Evolutionary conservation across 2,888 invertebrate genomes (phyloP).

Genomic region (Campopleginae sp.): DNA sequence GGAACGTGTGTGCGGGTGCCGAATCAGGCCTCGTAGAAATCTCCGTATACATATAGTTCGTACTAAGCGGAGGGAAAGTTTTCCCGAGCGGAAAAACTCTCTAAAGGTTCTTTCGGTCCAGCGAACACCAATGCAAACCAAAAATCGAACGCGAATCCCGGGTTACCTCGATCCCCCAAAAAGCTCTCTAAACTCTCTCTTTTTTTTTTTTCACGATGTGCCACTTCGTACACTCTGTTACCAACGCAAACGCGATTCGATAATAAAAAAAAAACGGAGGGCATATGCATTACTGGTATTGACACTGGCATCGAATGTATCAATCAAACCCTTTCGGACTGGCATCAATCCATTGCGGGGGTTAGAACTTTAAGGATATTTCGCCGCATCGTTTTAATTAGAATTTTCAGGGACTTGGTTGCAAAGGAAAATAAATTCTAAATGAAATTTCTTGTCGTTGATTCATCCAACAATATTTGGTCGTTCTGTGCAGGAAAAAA

Average conservation of each 20-base stretch:
- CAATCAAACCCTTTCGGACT: neutral
- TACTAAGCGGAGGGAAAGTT: slow-evolving; percentile 62
- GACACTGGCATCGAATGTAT: neutral
- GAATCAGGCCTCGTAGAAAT: slow-evolving; percentile 26
- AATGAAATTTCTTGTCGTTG: neutral
- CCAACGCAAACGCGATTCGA: slow-evolving; percentile 8
- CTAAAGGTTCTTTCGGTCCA: slow-evolving; percentile 80
- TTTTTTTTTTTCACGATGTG: slow-evolving; percentile 41
- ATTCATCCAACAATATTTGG: too few species aligned
- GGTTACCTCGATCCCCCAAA: slow-evolving; percentile 26
- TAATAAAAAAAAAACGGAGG: neutral
- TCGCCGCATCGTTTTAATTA: neutral
- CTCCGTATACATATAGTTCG: slow-evolving; percentile 69
- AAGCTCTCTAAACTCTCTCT: slow-evolving; percentile 22
- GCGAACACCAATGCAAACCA: slow-evolving; percentile 80
- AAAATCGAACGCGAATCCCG: slow-evolving; percentile 80
- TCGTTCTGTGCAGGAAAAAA: neutral
- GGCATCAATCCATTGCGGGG: neutral
- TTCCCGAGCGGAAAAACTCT: slow-evolving; percentile 82
- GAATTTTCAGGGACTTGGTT: neutral
- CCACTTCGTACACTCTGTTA: slow-evolving; percentile 62
- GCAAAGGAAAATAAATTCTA: neutral
- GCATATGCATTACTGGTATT: slow-evolving; percentile 19
- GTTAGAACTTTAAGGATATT: neutral
- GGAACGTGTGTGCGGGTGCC: slow-evolving; percentile 10